Conservation (phyloP, 1,140 invertebrate genomes). For the Drosophila fuyamai region DNA sequence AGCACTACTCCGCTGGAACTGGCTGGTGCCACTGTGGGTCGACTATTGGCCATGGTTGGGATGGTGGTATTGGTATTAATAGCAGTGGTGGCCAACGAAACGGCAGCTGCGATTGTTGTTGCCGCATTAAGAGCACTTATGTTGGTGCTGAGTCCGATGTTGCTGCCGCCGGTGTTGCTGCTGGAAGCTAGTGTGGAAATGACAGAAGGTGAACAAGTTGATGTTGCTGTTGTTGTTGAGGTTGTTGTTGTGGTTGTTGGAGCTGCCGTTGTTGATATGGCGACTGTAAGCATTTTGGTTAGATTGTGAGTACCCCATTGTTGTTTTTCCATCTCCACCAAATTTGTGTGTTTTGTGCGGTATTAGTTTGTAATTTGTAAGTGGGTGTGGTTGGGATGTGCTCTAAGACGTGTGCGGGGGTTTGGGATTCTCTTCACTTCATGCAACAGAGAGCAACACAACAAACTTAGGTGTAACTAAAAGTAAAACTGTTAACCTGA, state of each 20-base stretch:
- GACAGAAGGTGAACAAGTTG: constrained; percentile 50
- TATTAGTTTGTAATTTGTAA: constrained; percentile 35
- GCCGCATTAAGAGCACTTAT: constrained; percentile 59
- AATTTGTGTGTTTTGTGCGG: constrained; percentile 35
- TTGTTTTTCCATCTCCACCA: constrained; percentile 30
- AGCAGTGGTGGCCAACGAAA: constrained; percentile 71
- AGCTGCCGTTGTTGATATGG: constrained; percentile 24
- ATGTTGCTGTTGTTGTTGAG: constrained; percentile 34
- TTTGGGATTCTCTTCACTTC: constrained; percentile 15
- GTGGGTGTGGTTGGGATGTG: constrained; percentile 15
- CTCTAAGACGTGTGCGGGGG: not conserved
- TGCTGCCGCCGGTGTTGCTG: constrained; percentile 45
- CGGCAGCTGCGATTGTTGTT: constrained; percentile 68
- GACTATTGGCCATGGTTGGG: constrained; percentile 65
- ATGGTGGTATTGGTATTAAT: constrained; percentile 78
- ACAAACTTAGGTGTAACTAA: constrained; percentile 31
- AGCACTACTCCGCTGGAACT: constrained; percentile 60
- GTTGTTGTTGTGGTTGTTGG: constrained; percentile 33
- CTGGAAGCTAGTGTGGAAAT: constrained; percentile 68
- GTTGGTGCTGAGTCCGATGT: constrained; percentile 27
- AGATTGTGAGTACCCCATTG: constrained; percentile 42
- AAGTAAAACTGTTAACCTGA: constrained; percentile 5
- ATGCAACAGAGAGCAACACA: constrained; percentile 50
- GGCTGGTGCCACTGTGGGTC: constrained; percentile 48
- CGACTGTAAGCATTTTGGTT: constrained; percentile 50